Percentiles rank a stretch among this genome's conserved stretches.
These are phyloP conservation scores for Euphonia xanthogaster DNA, from an alignment of 2,797 vertebrate genomes.

Conservation along the genomic window DNA sequence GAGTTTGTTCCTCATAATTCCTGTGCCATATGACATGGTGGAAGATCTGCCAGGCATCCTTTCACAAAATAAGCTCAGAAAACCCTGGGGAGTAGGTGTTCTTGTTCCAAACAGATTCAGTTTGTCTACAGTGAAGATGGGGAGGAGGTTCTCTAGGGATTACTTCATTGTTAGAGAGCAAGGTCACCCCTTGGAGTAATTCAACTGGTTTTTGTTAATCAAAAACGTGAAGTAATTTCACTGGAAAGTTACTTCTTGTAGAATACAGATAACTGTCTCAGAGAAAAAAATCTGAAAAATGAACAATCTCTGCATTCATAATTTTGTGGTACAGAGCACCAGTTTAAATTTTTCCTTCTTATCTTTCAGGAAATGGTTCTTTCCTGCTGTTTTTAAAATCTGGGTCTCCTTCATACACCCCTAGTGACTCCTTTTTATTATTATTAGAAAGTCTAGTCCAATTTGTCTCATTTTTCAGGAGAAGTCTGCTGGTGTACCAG, in stretches of 20 bases:
- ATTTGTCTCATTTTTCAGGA: neutral
- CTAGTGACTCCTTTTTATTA: neutral
- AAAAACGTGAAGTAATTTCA: neutral
- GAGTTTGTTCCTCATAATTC: neutral
- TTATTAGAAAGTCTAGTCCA: neutral
- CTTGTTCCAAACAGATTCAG: neutral
- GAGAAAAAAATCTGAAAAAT: neutral
- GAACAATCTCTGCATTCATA: neutral
- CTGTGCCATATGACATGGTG: neutral
- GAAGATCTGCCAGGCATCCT: neutral
- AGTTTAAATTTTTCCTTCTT: neutral
- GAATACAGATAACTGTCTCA: neutral
- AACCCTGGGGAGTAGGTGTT: neutral
- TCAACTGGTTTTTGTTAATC: neutral
- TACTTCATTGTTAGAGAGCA: neutral
- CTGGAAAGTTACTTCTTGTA: neutral
- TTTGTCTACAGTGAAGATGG: neutral
- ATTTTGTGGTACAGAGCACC: neutral
- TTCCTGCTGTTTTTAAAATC: neutral
- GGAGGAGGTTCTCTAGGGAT: neutral
- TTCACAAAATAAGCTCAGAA: neutral
- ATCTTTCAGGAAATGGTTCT: neutral
- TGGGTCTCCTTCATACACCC: neutral
- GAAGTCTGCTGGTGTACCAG: neutral
- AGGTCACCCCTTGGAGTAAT: neutral